Percentiles rank a stretch among this genome's conserved stretches.
phyloP scores from a whole-genome alignment of 53 echinoderm and acorn worm species.

The Glandiceps talaboti region DNA sequence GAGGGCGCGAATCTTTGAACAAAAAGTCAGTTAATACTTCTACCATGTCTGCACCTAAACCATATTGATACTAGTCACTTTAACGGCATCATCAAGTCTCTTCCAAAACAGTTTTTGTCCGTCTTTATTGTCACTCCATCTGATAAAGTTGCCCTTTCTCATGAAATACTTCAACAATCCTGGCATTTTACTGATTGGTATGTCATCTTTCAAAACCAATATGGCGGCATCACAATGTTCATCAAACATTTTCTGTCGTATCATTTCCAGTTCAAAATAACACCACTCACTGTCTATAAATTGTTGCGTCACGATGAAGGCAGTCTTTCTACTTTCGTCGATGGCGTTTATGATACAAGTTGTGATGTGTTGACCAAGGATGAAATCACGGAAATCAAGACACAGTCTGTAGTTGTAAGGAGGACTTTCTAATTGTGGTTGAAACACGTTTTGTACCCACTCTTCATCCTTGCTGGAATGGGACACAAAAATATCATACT shows the following conservation, averaged over 20 bases:
- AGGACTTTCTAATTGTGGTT: neutral
- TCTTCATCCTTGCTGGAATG: neutral
- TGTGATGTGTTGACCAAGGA: neutral
- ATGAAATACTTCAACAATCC: too few relatives aligned
- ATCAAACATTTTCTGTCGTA: too few relatives aligned
- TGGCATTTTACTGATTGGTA: too few relatives aligned
- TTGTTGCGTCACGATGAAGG: neutral
- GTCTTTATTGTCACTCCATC: neutral
- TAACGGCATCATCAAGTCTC: too few relatives aligned
- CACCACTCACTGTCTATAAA: neutral
- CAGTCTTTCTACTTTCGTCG: neutral
- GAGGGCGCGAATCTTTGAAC: too few relatives aligned
- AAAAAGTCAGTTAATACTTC: too few relatives aligned
- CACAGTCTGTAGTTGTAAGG: neutral
- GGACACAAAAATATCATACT: neutral
- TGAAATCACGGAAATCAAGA: constrained; percentile 3
- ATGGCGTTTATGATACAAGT: neutral
- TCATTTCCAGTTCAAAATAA: too few relatives aligned
- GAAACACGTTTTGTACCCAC: neutral
- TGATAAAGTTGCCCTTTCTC: neutral
- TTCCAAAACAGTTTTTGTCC: neutral
- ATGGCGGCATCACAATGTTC: too few relatives aligned
- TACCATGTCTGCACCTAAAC: too few relatives aligned
- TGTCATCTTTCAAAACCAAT: too few relatives aligned
- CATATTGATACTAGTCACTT: too few relatives aligned